Conservation (phyloP, 2,113 vertebrate species). For the Tor tambroides region DNA sequence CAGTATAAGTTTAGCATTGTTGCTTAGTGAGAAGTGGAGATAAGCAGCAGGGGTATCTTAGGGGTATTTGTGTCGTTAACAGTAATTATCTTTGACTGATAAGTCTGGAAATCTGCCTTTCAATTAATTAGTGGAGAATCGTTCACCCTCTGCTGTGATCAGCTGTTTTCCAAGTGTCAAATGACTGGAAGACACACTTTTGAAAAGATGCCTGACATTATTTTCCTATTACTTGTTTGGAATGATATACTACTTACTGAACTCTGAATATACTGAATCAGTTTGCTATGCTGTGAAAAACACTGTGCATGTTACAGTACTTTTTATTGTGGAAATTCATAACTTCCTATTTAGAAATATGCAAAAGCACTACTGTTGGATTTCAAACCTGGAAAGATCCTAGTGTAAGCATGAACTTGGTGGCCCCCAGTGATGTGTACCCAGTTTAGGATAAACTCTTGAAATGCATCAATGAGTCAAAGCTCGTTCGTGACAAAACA, state of each 20-base stretch:
- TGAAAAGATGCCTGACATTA: constrained; percentile 10
- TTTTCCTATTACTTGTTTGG: constrained; percentile 15
- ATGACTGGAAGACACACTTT: neutral
- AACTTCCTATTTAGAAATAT: neutral
- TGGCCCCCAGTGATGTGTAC: neutral
- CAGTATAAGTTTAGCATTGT: neutral
- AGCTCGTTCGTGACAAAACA: neutral
- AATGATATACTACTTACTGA: neutral
- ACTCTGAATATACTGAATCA: neutral
- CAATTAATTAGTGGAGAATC: constrained; percentile 23
- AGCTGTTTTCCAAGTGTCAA: constrained; percentile 29
- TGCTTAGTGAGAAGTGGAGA: constrained; percentile 22
- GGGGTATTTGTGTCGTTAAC: constrained; percentile 8
- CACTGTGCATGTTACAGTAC: neutral
- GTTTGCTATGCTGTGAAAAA: neutral
- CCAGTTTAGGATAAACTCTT: neutral
- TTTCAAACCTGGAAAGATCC: neutral
- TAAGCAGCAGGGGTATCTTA: neutral
- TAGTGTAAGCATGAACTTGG: neutral
- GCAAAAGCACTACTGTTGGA: neutral
- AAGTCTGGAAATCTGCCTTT: constrained; percentile 24
- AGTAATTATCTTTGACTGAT: constrained; percentile 15
- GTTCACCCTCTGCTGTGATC: constrained; percentile 5
- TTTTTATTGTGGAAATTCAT: neutral
- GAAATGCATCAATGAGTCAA: constrained; percentile 10